Percentiles rank a stretch among this genome's conserved stretches.
These are phyloP conservation scores for Lasioglossum pauxillum DNA, from an alignment of 2,888 invertebrate species.

Conservation along the genomic window DNA sequence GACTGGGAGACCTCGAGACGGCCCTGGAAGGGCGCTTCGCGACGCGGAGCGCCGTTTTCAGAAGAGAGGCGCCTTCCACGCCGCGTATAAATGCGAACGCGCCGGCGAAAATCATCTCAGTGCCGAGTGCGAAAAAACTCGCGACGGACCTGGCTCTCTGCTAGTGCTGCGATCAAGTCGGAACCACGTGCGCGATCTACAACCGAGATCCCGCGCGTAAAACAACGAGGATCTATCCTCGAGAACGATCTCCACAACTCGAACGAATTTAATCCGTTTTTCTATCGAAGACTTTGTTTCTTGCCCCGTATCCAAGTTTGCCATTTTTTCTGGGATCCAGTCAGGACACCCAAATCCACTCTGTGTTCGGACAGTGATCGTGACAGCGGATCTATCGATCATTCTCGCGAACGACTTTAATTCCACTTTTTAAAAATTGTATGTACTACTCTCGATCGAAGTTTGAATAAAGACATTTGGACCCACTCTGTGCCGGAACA, in stretches of 20 bases:
- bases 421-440: neutral
- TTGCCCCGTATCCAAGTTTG: neutral
- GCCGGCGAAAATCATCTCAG: slow-evolving; percentile 73
- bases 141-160: slow-evolving; percentile 38
- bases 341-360: neutral
- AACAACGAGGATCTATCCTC: neutral
- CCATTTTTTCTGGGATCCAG: neutral
- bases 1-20: slow-evolving; percentile 56
- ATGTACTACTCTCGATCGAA: neutral
- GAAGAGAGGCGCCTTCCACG: slow-evolving; percentile 49
- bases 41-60: slow-evolving; percentile 53
- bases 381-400: neutral
- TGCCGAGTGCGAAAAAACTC: slow-evolving; percentile 69
- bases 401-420: neutral
- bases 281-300: neutral
- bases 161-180: neutral
- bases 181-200: slow-evolving; percentile 29
- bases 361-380: neutral
- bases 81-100: slow-evolving; percentile 71
- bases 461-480: neutral
- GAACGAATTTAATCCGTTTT: neutral
- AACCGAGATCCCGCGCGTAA: neutral
- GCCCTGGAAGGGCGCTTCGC: slow-evolving; percentile 60
- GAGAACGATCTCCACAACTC: neutral
- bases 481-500: neutral